Conservation (phyloP, 2,888 invertebrate species). For the Clanis bilineata region DNA sequence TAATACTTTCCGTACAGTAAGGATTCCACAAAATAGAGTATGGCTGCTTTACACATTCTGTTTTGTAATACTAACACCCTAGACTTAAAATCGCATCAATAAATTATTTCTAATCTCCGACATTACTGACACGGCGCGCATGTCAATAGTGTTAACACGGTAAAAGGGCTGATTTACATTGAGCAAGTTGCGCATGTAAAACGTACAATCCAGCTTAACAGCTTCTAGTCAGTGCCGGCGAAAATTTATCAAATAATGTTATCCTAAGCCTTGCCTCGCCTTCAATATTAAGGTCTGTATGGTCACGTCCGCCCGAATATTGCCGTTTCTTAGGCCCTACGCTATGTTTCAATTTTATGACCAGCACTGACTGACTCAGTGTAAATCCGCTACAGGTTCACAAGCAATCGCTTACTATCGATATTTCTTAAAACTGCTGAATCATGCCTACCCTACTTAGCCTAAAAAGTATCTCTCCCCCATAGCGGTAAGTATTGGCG, state of each 20-base stretch:
- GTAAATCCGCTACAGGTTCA: background rate
- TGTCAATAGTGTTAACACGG: background rate
- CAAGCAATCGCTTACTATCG: background rate
- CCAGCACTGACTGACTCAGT: background rate
- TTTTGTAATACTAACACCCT: background rate
- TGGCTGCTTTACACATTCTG: slow-evolving; percentile 4
- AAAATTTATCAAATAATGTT: background rate
- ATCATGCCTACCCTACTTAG: background rate
- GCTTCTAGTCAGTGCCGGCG: background rate
- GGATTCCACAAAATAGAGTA: background rate
- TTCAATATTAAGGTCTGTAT: too few species aligned
- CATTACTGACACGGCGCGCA: background rate
- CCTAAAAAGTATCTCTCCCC: background rate
- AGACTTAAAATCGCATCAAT: background rate
- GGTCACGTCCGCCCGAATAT: too few species aligned
- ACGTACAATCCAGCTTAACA: background rate
- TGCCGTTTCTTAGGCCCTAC: too few species aligned
- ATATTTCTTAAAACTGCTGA: background rate
- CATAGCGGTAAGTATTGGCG: background rate
- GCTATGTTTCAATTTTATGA: too few species aligned
- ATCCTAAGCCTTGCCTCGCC: background rate
- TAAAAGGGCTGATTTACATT: background rate
- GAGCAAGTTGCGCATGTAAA: background rate
- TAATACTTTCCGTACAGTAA: too few species aligned
- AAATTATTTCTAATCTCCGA: background rate